Percentiles rank a stretch among this genome's conserved stretches.
These are phyloP conservation scores for Myiopsitta monachus DNA, from an alignment of 2,113 vertebrate genomes.

Conservation along the genomic window DNA sequence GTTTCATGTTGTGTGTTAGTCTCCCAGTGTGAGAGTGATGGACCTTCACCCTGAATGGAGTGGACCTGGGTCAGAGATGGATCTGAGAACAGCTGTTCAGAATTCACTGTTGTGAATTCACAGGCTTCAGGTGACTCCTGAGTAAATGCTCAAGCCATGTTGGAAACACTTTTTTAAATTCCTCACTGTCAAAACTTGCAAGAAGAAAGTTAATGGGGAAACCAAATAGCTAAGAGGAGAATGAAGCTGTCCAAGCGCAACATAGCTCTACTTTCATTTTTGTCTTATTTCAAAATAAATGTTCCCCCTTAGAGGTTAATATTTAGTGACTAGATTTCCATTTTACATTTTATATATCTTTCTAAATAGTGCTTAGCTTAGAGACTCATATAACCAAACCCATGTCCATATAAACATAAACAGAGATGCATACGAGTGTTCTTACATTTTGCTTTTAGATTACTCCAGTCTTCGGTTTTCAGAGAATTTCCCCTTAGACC, in stretches of 20 bases:
- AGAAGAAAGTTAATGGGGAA: not conserved
- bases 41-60: not conserved
- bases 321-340: not conserved
- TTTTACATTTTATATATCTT: not conserved
- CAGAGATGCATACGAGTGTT: not conserved
- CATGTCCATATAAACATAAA: not conserved
- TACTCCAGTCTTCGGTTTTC: not conserved
- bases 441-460: not conserved
- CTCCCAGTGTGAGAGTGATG: not conserved
- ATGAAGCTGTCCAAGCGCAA: not conserved
- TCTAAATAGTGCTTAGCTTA: slow-evolving; percentile 14
- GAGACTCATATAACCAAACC: not conserved
- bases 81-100: not conserved
- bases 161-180: not conserved
- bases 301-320: not conserved
- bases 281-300: slow-evolving; percentile 27
- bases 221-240: not conserved
- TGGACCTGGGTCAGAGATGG: not conserved
- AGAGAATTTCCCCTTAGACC: not conserved
- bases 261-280: not conserved
- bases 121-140: not conserved
- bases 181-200: not conserved
- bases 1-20: not conserved
- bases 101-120: not conserved
- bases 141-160: not conserved